A percentile compares a stretch with the other conserved stretches of the same genome.
Conservation (phyloP, 2,888 invertebrate genomes). For the Carcina quercana region DNA sequence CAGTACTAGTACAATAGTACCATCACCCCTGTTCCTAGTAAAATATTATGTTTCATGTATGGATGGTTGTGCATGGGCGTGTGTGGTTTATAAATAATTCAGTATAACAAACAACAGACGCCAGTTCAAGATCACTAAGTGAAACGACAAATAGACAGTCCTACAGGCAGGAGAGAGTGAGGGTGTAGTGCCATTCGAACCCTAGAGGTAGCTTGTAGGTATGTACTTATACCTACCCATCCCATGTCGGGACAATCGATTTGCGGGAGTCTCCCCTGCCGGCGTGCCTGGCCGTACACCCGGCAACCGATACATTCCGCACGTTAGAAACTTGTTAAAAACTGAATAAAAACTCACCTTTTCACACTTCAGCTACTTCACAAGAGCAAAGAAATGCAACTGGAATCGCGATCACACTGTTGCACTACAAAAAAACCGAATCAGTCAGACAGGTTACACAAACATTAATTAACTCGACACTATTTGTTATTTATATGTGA, state of each 20-base stretch:
- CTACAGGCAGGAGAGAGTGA: constrained; percentile 38
- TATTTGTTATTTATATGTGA: constrained; percentile 26
- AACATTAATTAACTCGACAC: constrained; percentile 55
- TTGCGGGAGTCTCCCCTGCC: constrained; percentile 43
- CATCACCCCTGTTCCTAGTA: too few species aligned
- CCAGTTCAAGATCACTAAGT: constrained; percentile 45
- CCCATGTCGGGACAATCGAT: constrained; percentile 58
- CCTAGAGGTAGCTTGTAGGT: constrained; percentile 24
- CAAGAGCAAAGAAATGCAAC: constrained; percentile 57
- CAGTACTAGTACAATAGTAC: too few species aligned
- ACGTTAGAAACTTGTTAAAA: constrained; percentile 12
- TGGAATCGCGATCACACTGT: constrained; percentile 60
- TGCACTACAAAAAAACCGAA: constrained; percentile 49
- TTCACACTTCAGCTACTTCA: constrained; percentile 58
- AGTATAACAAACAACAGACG: constrained; percentile 27
- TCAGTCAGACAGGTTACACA: constrained; percentile 37
- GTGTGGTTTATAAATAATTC: constrained; percentile 41
- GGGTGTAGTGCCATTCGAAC: constrained; percentile 39
- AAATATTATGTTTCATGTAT: background rate
- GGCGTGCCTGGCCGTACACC: constrained; percentile 35
- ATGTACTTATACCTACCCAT: constrained; percentile 15
- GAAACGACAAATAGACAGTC: constrained; percentile 38
- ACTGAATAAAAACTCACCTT: constrained; percentile 62
- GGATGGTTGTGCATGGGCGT: constrained; percentile 11
- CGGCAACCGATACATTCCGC: constrained; percentile 30